phyloP scores from a whole-genome alignment of 2,113 vertebrate species.

The Dryoscopus gambensis region DNA sequence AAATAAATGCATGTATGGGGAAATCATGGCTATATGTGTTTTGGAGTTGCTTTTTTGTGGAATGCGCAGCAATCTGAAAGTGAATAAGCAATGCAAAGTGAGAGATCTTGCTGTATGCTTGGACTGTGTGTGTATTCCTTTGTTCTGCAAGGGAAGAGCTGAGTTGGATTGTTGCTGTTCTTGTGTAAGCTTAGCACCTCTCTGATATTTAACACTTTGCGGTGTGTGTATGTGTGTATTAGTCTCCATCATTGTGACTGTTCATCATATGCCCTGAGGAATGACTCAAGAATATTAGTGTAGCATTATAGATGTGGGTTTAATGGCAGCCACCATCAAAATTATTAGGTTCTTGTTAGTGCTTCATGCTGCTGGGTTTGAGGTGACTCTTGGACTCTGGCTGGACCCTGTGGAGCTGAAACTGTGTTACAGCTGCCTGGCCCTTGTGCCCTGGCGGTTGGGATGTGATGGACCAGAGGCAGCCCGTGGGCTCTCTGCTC shows the following conservation, averaged over 20 bases:
- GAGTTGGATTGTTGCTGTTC: not conserved
- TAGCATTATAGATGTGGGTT: not conserved
- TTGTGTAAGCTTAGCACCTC: not conserved
- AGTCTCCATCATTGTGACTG: not conserved
- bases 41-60: not conserved
- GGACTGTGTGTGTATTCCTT: not conserved
- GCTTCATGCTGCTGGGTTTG: not conserved
- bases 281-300: not conserved
- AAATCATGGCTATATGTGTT: accelerated
- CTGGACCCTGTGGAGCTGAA: not conserved
- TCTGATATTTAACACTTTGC: not conserved
- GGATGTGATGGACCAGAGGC: not conserved
- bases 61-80: not conserved
- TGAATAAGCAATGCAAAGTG: not conserved
- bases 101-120: not conserved
- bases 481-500: not conserved
- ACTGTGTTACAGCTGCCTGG: not conserved
- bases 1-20: accelerated
- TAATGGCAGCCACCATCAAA: not conserved
- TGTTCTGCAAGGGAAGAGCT: not conserved
- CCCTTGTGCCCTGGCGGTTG: not conserved
- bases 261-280: not conserved
- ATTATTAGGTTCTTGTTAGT: not conserved
- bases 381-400: not conserved
- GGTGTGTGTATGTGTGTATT: not conserved